Conservation (phyloP, 2,797 vertebrate species). For the Myotis planiceps region DNA sequence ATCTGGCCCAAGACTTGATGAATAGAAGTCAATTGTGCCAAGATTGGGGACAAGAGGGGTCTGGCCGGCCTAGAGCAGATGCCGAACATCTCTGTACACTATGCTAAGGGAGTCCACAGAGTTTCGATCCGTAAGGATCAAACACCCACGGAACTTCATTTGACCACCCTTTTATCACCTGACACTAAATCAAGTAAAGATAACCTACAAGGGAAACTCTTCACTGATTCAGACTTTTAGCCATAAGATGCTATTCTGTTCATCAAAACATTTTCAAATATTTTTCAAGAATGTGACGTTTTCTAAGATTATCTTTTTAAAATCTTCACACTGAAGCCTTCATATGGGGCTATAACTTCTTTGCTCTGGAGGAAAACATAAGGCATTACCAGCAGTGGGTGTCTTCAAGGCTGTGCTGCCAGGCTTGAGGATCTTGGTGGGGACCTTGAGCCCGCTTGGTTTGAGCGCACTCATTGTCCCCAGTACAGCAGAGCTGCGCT, state of each 20-base stretch:
- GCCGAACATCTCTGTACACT: background rate
- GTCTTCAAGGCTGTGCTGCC: constrained; percentile 87
- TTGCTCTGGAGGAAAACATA: background rate
- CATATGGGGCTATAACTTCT: background rate
- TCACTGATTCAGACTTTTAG: background rate
- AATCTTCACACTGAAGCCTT: background rate
- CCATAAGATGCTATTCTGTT: background rate
- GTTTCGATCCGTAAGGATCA: background rate
- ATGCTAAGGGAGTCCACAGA: background rate
- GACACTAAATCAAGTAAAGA: background rate
- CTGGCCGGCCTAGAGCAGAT: no score
- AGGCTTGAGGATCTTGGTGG: constrained; percentile 93
- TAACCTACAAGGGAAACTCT: background rate
- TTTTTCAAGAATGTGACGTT: background rate
- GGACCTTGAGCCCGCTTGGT: constrained; percentile 95
- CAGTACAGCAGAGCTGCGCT: constrained; percentile 72
- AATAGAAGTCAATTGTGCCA: background rate
- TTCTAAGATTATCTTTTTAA: background rate
- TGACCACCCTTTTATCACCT: background rate
- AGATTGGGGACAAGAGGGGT: background rate
- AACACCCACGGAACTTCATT: background rate
- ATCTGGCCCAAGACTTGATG: background rate
- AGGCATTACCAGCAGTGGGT: constrained; percentile 84
- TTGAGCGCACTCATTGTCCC: constrained; percentile 92
- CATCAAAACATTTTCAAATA: background rate